Conservation (phyloP, 2,113 vertebrate species). For the Machaerirhynchus nigripectus region DNA sequence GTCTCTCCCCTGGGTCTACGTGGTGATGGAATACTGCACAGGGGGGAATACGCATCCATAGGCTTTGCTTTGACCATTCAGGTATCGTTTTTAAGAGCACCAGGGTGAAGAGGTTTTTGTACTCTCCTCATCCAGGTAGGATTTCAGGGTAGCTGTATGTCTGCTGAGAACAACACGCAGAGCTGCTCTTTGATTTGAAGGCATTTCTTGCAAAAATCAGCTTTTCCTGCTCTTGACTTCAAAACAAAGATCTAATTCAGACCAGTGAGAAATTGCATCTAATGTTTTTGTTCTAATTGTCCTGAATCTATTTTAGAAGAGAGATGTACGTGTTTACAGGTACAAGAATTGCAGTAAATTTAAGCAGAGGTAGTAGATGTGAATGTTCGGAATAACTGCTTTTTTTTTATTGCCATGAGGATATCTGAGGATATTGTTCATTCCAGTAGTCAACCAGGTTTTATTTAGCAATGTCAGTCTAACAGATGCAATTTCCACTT, state of each 20-base stretch:
- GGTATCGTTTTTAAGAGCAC: not conserved
- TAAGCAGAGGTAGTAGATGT: not conserved
- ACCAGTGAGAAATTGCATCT: not conserved
- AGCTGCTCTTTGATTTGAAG: not conserved
- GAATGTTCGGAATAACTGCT: not conserved
- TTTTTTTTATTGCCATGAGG: not conserved
- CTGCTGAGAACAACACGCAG: not conserved
- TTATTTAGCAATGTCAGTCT: not conserved
- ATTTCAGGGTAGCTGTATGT: not conserved
- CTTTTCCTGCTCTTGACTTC: not conserved
- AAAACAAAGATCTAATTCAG: not conserved
- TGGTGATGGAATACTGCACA: not conserved
- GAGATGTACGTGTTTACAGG: not conserved
- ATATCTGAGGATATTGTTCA: not conserved
- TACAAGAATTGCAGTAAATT: not conserved
- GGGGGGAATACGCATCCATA: not conserved
- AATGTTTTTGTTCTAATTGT: not conserved
- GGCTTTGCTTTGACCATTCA: not conserved
- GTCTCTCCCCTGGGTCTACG: rapidly evolving
- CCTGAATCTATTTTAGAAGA: not conserved
- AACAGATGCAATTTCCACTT: not conserved
- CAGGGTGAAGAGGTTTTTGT: not conserved
- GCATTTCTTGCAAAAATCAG: not conserved
- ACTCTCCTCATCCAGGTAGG: not conserved
- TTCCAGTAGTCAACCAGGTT: not conserved